Base-by-base conservation (phyloP, 1,140 invertebrate species). In the Helicoverpa armigera region DNA sequence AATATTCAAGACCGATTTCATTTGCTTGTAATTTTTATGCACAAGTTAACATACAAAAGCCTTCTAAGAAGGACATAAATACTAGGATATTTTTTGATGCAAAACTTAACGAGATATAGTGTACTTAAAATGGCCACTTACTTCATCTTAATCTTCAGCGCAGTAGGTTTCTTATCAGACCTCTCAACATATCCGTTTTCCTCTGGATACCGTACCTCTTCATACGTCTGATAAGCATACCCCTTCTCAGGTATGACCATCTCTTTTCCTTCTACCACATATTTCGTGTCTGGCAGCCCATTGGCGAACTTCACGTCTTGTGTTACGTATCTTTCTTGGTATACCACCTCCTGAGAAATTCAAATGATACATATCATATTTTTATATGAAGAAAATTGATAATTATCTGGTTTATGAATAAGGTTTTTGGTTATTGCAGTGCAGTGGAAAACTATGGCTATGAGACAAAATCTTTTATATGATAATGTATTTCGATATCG, bases 111-210 rank as follows among this genome's bases (percentile, higher is more conserved):
- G n/a, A n/a, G n/a, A n/a, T n/a, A n/a, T n/a, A n/a, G n/a, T n/a
- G n/a, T n/a, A 13, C 3, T 23, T 3, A 69, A 4, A 23, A 29
- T 14, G 7, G 0, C 50, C 11, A 90, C 87, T 85, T 60, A 94
- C 92, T 85, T 92, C 72, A 92, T 82, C 69, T 94, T 94, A 79
- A 92, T 88, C 79, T 90, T 94, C 43, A 94, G 69, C 11, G 85
- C 76, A 5, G 85, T 76, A 3, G 76, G 82, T 43, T 93, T 93
- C 82, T 92, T 94, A n/a, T 94, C 92, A 2, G 82, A 70, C n/a
- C 89, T 85, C 9, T 92, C 91, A 0, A 89, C 84, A 80, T 88
- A 93, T 0, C 85, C 86, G 50, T 90, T 91, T 0, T 63, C 83
- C 16, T 92, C 91, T 9, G 82, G 83, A 56, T 82, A 80, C 0